Evolutionary conservation across 2,113 vertebrate species (phyloP), one percentile per base, ranked within the genome.

Genomic region (Phaethornis superciliosus): DNA sequence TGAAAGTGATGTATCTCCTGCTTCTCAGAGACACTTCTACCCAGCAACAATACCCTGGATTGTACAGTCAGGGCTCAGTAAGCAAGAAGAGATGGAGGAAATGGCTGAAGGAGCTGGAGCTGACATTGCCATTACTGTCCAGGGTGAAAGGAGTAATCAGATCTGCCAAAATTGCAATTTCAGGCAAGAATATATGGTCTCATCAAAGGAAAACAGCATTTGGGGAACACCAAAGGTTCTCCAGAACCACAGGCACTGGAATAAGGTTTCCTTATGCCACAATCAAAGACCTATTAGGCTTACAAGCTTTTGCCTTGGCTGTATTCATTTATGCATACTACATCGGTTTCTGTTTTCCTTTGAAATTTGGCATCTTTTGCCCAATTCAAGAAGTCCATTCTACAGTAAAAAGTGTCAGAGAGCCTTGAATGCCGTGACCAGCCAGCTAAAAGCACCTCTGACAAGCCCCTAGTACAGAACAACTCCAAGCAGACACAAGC

Each of bases 1-100:
- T 6, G 1, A 4, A 16, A 26, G 12, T 1, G 12, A 30, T 20
- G 3, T 1, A 33, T 13, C 27, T 88, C 14, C 42, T 56, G 10
- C 18, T 70, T 49, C 23, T 24, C 7, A 54, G 26, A 54, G 26
- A 69, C 12, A 15, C n/a, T 69, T 59, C 10, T 14, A 47, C 30
- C 7, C 6, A 5, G 26, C 49, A 88, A 1, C n/a, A 52, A 47
- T 23, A 23, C 22, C 12, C 30, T 24, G 17, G n/a, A 56, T n/a
- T 2, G 2, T 12, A 4, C 1, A 5, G 28, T 33, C 52, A 55
- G 26, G 4, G 14, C 46, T 62, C 68, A 56, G 30, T 69, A 60
- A 59, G 47, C 27, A 58, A 55, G 10, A 71, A 35, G 24, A 60
- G 15, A 23, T 49, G 37, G 33, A 67, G 22, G 24, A 90, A 70